Evolutionary conservation across 2,113 vertebrate species (phyloP).

Genomic region (Aleadryas rufinucha): DNA sequence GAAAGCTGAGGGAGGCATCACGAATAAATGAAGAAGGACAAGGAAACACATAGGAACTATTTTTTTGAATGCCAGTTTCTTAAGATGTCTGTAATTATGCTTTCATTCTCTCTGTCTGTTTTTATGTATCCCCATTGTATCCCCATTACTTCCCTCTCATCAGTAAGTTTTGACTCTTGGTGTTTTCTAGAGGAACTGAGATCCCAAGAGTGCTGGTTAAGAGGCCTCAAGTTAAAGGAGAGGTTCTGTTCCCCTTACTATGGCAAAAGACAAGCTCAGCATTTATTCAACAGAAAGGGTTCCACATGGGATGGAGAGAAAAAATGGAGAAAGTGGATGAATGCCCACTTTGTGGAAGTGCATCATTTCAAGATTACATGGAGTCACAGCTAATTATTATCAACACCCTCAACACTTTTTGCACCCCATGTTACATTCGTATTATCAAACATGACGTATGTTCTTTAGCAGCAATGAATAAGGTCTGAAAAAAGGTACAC

Average conservation of each 20-base stretch:
- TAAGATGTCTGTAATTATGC: neutral
- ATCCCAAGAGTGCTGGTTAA: neutral
- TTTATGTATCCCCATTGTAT: neutral
- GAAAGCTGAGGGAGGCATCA: neutral
- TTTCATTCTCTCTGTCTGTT: neutral
- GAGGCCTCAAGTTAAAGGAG: neutral
- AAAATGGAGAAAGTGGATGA: neutral
- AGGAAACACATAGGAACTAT: neutral
- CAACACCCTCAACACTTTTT: neutral
- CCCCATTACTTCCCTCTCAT: neutral
- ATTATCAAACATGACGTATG: neutral
- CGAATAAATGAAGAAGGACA: neutral
- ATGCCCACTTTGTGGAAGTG: neutral
- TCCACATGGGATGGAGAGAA: neutral
- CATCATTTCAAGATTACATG: neutral
- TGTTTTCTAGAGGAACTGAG: neutral
- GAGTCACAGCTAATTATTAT: neutral
- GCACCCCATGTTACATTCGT: neutral
- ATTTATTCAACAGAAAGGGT: neutral
- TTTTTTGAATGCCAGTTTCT: neutral
- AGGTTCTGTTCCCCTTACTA: neutral
- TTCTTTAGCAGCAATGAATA: neutral
- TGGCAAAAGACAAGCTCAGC: neutral
- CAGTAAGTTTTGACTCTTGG: neutral
- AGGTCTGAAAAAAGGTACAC: neutral